Percentiles rank a stretch among this genome's conserved stretches.
phyloP scores from a whole-genome alignment of 2,113 vertebrate species.

The Nothoprocta pentlandii region DNA sequence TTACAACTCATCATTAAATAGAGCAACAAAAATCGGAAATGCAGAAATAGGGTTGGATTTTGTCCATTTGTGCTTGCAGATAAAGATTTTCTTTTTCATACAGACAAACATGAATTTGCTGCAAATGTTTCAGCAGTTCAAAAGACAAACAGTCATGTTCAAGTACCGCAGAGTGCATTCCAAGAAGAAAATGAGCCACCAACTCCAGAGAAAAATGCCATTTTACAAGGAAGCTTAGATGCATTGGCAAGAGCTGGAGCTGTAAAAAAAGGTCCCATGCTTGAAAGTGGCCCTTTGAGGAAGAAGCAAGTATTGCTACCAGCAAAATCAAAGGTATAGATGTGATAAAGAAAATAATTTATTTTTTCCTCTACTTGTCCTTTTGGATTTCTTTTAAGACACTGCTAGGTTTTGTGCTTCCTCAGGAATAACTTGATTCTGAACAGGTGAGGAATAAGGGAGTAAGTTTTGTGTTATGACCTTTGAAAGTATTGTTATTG shows the following conservation, averaged over 20 bases:
- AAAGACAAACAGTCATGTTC: neutral
- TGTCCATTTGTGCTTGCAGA: neutral
- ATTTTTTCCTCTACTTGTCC: neutral
- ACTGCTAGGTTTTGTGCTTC: neutral
- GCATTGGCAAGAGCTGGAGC: slow-evolving; percentile 63
- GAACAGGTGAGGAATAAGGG: neutral
- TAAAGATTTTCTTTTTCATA: neutral
- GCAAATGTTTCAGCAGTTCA: slow-evolving; percentile 3
- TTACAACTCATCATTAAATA: neutral
- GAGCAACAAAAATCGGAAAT: neutral
- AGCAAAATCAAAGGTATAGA: slow-evolving; percentile 66
- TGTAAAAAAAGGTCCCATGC: slow-evolving; percentile 13
- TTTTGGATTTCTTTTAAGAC: neutral
- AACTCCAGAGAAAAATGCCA: slow-evolving; percentile 39
- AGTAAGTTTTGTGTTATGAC: neutral
- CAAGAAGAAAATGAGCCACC: neutral
- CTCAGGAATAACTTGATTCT: neutral
- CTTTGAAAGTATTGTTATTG: neutral
- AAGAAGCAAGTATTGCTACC: slow-evolving; percentile 38
- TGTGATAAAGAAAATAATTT: neutral
- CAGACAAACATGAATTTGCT: neutral
- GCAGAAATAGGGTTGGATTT: neutral
- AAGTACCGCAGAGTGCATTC: neutral
- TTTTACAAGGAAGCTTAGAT: slow-evolving; percentile 60
- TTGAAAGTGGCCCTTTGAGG: slow-evolving; percentile 5